Base-by-base conservation (phyloP, 2,888 invertebrate genomes). In the Drosophila diplacantha region DNA sequence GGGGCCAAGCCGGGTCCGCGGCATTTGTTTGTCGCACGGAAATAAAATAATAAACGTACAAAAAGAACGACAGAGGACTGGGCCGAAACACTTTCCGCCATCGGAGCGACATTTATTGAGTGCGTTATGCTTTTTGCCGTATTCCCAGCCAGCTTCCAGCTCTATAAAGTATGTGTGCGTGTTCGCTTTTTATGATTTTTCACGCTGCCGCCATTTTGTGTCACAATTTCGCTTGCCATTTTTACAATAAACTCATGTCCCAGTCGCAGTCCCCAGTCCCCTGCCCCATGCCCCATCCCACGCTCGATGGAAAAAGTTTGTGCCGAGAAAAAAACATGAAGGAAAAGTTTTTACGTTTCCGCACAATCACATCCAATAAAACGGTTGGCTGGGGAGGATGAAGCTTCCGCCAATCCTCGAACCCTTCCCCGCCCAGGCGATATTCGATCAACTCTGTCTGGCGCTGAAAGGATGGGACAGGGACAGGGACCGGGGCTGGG, bases 361-460 rank as follows among this genome's bases (percentile, higher is more conserved):
- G 82, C 80, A 81, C 80, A 80, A 80, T 80, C 82, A 80, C 80
- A 80, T 77, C 73, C 80, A 80, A 80, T 80, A 81, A 81, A 81
- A 73, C 59, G 74, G 65, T 67, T 78, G 58, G 74, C 53, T 73
- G 70, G 52, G 54, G 51, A 35, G 49, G 50, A 41, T 14, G 34
- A 29, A 31, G 47, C 22, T 9, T 12, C 31, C 29, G 9, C 11
- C 41, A 34, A 18, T 20, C 22, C 39, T 24, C 38, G 22, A 49
- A 18, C 8, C 49, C 35, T 37, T 20, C n/a, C 11, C 32, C 18
- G 53, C 46, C 64, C 41, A 26, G 24, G 31, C 68, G 55, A 70
- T 64, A 63, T 70, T 66, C 73, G 75, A 79, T 76, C 73, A 81
- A 73, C 65, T 67, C 38, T 54, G 47, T 52, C 43, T 41, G 56